Evolutionary conservation across 2,113 vertebrate species (phyloP).

Genomic region (Ginglymostoma cirratum): DNA sequence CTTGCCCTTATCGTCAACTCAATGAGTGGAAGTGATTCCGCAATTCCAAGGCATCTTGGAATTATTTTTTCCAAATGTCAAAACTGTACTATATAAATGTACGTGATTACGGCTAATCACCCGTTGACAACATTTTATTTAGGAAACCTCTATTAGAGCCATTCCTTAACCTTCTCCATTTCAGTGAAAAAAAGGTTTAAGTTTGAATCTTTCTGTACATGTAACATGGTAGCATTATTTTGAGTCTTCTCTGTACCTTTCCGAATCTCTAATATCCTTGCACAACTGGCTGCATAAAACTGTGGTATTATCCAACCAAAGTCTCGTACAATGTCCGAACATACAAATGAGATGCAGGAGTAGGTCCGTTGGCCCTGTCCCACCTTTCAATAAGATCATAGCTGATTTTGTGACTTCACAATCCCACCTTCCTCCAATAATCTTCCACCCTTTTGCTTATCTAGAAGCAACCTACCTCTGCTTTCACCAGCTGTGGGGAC

Average conservation of each 20-base stretch:
- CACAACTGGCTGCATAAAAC: not conserved
- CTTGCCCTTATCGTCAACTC: not conserved
- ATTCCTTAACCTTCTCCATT: not conserved
- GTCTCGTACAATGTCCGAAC: not conserved
- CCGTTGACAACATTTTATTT: not conserved
- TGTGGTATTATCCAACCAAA: not conserved
- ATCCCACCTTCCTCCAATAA: too few species aligned
- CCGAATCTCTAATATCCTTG: not conserved
- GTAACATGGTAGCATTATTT: not conserved
- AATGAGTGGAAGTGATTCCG: not conserved
- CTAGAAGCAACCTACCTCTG: too few species aligned
- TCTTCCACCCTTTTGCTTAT: too few species aligned
- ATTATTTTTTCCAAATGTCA: not conserved
- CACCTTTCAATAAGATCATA: too few species aligned
- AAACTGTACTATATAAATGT: not conserved
- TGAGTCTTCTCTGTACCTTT: not conserved
- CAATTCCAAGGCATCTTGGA: not conserved
- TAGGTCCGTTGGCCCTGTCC: too few species aligned
- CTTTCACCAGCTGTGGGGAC: too few species aligned
- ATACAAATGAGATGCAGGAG: too few species aligned
- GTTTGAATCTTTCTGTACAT: not conserved
- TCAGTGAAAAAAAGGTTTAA: not conserved
- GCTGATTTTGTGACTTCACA: too few species aligned
- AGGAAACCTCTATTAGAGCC: not conserved
- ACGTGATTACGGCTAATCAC: not conserved